These are phyloP conservation scores for Empis livida DNA, from an alignment of 2,888 invertebrate genomes.

Conservation along the genomic window DNA sequence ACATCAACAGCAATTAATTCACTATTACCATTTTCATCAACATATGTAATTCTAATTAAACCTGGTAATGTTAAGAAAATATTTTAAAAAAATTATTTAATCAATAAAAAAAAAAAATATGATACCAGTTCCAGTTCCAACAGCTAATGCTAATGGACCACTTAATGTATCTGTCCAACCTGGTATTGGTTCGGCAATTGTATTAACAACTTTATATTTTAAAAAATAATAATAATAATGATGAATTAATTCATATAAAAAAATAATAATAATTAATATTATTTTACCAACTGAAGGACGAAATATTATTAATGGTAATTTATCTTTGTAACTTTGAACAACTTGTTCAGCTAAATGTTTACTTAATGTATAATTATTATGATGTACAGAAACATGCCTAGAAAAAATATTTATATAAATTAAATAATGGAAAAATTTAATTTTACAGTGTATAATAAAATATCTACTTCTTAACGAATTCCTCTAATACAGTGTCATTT, in stretches of 20 bases:
- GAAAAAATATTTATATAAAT: too few relatives aligned
- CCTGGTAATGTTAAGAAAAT: slow-evolving; percentile 30
- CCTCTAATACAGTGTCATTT: slow-evolving; percentile 42
- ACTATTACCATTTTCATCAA: slow-evolving; percentile 43
- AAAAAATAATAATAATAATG: too few relatives aligned
- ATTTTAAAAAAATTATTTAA: too few relatives aligned
- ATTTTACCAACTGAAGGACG: slow-evolving; percentile 84
- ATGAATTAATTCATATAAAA: too few relatives aligned
- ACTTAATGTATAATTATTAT: slow-evolving; percentile 82
- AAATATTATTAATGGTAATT: slow-evolving; percentile 62
- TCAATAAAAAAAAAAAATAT: too few relatives aligned
- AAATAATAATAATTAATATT: not conserved
- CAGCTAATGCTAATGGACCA: slow-evolving; percentile 65
- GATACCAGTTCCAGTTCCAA: slow-evolving; percentile 53
- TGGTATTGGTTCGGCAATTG: slow-evolving; percentile 46
- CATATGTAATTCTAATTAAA: slow-evolving; percentile 54
- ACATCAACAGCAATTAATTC: slow-evolving; percentile 78
- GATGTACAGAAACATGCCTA: not conserved
- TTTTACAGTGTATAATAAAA: not conserved
- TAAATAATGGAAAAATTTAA: too few relatives aligned
- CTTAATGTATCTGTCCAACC: slow-evolving; percentile 92
- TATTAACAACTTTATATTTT: slow-evolving; percentile 43
- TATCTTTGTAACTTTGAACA: slow-evolving; percentile 45
- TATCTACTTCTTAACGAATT: slow-evolving; percentile 47
- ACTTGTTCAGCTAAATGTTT: slow-evolving; percentile 79